These are phyloP conservation scores for Leuciscus idus DNA, from an alignment of 2,113 vertebrate genomes.

Conservation along the genomic window DNA sequence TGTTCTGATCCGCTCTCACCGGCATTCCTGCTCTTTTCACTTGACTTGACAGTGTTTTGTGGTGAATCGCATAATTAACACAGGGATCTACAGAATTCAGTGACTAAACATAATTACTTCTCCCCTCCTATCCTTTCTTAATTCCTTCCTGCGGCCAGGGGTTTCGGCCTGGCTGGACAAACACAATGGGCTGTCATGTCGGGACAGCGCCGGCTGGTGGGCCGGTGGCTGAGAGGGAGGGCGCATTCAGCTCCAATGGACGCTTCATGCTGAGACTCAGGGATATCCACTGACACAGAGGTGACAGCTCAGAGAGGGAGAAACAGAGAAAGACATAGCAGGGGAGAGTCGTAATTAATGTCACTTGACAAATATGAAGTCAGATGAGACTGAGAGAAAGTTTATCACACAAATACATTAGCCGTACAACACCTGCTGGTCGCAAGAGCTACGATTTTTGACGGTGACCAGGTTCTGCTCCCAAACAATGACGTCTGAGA, in stretches of 20 bases:
- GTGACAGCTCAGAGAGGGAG: conserved; percentile 39
- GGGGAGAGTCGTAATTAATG: conserved; percentile 21
- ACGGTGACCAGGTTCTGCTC: not conserved
- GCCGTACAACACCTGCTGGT: not conserved
- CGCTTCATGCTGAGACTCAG: conserved; percentile 44
- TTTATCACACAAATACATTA: not conserved
- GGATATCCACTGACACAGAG: conserved; percentile 49
- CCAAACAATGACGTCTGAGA: conserved; percentile 35
- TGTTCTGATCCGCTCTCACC: conserved; percentile 61
- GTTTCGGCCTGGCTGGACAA: conserved; percentile 92
- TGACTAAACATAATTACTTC: conserved; percentile 95
- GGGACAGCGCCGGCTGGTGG: conserved; percentile 87
- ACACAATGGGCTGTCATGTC: conserved; percentile 89
- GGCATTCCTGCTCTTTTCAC: conserved; percentile 82
- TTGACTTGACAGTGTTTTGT: conserved; percentile 82
- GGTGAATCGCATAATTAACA: conserved; percentile 84
- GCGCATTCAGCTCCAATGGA: conserved; percentile 80
- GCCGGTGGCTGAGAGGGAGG: conserved; percentile 83
- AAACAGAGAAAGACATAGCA: conserved; percentile 24
- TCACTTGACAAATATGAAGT: conserved; percentile 40
- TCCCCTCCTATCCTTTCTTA: conserved; percentile 81
- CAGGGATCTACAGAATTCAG: conserved; percentile 89
- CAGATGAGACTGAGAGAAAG: conserved; percentile 22
- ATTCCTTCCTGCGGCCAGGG: conserved; percentile 79
- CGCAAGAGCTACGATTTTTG: not conserved